Base-by-base conservation (phyloP, 2,888 invertebrate species). In the Drosophila monieri region DNA sequence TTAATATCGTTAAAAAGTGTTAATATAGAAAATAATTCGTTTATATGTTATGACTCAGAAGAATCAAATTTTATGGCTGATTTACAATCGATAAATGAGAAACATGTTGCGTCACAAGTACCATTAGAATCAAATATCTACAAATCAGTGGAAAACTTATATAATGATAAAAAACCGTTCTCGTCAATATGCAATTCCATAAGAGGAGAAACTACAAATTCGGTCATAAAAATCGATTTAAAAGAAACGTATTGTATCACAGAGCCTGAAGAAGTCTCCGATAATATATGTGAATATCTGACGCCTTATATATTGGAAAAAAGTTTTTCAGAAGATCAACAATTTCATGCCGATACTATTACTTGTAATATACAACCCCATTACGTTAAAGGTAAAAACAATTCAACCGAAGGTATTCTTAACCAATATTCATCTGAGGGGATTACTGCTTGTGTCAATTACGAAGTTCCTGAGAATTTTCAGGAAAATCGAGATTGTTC, bases 241-340 rank as follows among this genome's bases (percentile, higher is more conserved):
- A 3, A 37, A 15, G 27, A 27, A 30, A 6, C 14, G 6, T 49
- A 14, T 0, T 47, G n/a, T 41, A 15, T 30, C 39, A 10, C 15
- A 21, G 51, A 58, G 55, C 15, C 55, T 39, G 55, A 60, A n/a
- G 12, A 67, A 65, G 56, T 75, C 53, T 46, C 73, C 55, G 80
- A 73, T 51, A 74, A 84, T 37, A 74, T 80, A 53, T 61, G 74
- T 43, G 80, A 88, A 41, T 89, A 88, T 58, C 54, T 88, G 5
- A 80, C 85, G 62, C 78, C 87, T 27, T 88, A 79, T 61, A 73
- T 72, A 68, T 76, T 84, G 37, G 68, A 83, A 12, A 37, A 62
- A 49, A 21, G 49, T 49, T 67, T 59, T 54, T 18, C 53, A 35
- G 30, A 23, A 10, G 69, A 51, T 30, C 46, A 53, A 43, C 47